phyloP scores from a whole-genome alignment of 2,113 vertebrate species.

The Albula glossodonta region DNA sequence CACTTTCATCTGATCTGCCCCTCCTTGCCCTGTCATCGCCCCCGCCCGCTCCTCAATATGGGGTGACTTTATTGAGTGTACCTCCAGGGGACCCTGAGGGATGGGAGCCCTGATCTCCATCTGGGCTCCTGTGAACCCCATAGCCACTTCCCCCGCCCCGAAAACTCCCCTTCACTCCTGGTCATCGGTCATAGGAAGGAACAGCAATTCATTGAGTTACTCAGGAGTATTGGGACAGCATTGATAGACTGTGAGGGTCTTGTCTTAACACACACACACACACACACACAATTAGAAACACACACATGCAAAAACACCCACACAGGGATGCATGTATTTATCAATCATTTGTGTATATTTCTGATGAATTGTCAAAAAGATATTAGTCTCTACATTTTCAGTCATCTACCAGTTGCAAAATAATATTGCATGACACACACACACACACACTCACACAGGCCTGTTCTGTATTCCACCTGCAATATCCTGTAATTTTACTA shows the following conservation, averaged over 20 bases:
- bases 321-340: background rate
- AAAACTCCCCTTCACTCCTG: background rate
- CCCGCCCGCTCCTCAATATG: background rate
- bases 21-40: slow-evolving; percentile 6
- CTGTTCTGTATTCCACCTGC: too few species aligned
- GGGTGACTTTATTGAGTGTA: slow-evolving; percentile 25
- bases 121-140: slow-evolving; percentile 39
- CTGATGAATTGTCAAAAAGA: too few species aligned
- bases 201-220: background rate
- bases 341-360: too few species aligned
- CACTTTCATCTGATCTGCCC: slow-evolving; percentile 15
- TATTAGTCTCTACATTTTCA: too few species aligned
- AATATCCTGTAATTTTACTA: too few species aligned
- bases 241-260: background rate
- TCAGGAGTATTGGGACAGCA: too few species aligned
- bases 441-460: background rate
- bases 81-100: slow-evolving; percentile 30
- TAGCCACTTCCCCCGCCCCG: slow-evolving; percentile 8
- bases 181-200: slow-evolving; percentile 16
- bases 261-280: background rate
- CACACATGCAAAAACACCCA: background rate
- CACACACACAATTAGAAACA: slow-evolving; percentile 11
- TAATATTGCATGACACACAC: background rate
- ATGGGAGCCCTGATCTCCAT: slow-evolving; percentile 38
- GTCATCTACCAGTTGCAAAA: too few species aligned